Evolutionary conservation across 2,888 invertebrate species (phyloP), one percentile per base, ranked within the genome.

Genomic region (Encarsia formosa): DNA sequence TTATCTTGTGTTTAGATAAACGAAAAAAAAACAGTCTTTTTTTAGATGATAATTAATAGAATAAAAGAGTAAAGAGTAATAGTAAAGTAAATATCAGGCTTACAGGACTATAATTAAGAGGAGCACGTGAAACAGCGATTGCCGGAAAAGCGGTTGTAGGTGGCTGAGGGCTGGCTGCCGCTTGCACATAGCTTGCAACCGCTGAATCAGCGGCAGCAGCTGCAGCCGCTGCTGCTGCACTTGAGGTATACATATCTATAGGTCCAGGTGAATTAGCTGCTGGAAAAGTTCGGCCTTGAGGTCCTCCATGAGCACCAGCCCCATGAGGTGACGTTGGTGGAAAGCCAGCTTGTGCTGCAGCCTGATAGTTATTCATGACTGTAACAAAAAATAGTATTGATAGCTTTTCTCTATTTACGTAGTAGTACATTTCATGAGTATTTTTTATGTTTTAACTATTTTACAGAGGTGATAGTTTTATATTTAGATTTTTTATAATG

Each of bases 321-420:
- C 79, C 84, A 71, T 90, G 90, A 59, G 90, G 90, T 59, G 89
- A 89, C 63, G 88, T 88, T 57, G 89, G 89, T 57, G 89, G 90
- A 59, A 85, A 84, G 61, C 88, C 89, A 62, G 83, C 84, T 60
- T 81, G 82, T 60, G 85, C 85, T 62, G 84, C 83, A 52, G 90
- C 89, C 74, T 90, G 90, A 78, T 94, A 94, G 83, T 92, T 94
- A 83, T 92, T 94, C 90, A 95, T 93, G 79, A 95, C 94, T 91
- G 87, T 65, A 82, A 77, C 15, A 8, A 29, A 9, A n/a, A n/a
- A n/a, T n/a, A n/a, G n/a, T n/a, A n/a, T n/a, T n/a, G n/a, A n/a
- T n/a, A n/a, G n/a, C n/a, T n/a, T n/a, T n/a, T n/a, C n/a, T n/a
- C n/a, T n/a, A n/a, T n/a, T n/a, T n/a, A n/a, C n/a, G n/a, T n/a